Evolutionary conservation across 2,888 invertebrate species (phyloP).

Genomic region (Acronicta aceris): DNA sequence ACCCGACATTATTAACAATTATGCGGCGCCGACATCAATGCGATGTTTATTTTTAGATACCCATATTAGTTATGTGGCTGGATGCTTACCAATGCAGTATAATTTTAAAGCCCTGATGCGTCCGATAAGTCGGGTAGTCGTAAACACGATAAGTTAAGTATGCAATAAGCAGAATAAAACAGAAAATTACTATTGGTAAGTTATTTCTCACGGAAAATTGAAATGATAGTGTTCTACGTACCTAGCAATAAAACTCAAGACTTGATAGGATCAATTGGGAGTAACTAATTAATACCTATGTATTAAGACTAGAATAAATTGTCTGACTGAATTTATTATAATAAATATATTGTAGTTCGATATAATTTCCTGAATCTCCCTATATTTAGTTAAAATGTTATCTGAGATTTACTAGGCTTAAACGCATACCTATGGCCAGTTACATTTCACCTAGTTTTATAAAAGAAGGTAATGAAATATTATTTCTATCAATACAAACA

Average conservation of each 20-base stretch:
- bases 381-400: constrained; percentile 21
- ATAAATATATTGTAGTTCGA: constrained; percentile 28
- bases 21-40: constrained; percentile 74
- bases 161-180: constrained; percentile 51
- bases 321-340: constrained; percentile 31
- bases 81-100: constrained; percentile 46
- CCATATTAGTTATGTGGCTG: constrained; percentile 40
- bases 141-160: constrained; percentile 45
- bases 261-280: constrained; percentile 45
- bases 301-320: constrained; percentile 41
- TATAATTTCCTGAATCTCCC: constrained; percentile 35
- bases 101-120: constrained; percentile 49
- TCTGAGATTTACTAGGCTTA: no score
- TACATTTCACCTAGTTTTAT: no score
- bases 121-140: constrained; percentile 47
- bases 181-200: constrained; percentile 45
- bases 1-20: constrained; percentile 73
- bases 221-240: constrained; percentile 39
- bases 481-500: no score
- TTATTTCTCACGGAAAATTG: constrained; percentile 63
- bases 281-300: constrained; percentile 40
- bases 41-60: constrained; percentile 62
- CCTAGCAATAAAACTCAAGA: constrained; percentile 51
- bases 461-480: no score
- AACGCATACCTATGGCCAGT: no score